Base-by-base conservation (phyloP, 2,888 invertebrate species). In the Tanypteryx hageni region DNA sequence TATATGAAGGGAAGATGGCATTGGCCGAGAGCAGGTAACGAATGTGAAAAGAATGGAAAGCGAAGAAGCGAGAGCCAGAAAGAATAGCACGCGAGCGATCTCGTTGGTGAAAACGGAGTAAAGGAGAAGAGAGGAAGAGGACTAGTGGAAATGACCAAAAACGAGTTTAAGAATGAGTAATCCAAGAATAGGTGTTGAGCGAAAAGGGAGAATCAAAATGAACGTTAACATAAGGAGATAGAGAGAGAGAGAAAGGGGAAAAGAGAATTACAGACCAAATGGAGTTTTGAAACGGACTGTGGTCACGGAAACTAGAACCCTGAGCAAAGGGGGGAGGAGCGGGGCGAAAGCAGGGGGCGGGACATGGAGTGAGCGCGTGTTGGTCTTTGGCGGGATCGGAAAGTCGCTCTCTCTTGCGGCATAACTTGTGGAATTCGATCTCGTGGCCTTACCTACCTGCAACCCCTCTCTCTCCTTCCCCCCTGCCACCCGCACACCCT, bases 351-450 rank as follows among this genome's bases (percentile, higher is more conserved):
- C n/a, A n/a, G 57, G n/a, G 31, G 83, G n/a, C 16, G 83, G 57
- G 44, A n/a, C 44, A 83, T 3, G 82, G 44, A 14, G 81, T 9
- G 8, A 31, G 64, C 4, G 64, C 18, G 56, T 64, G 89, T 44
- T 22, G 44, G 27, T 61, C 27, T 31, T 22, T 2, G 64, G 56
- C 31, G 58, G 64, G 64, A 64, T 64, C 11, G 18, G 61, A 14
- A 44, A 89, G 64, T 44, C 44, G 18, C 68, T n/a, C 61, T 5
- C 31, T 89, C 56, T 27, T 68, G 64, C 27, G 89, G 89, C 64
- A 64, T 89, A 89, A 89, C 64, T 89, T 89, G 89, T 56, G 89
- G 89, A 89, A 64, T 89, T 64, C 64, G 44, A 89, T 89, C 89
- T 31, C 16, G 64, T 64, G 61, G 44, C 76, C 1, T n/a, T n/a